Conservation (phyloP, 2,888 invertebrate genomes). For the Agriopis leucophaearia region DNA sequence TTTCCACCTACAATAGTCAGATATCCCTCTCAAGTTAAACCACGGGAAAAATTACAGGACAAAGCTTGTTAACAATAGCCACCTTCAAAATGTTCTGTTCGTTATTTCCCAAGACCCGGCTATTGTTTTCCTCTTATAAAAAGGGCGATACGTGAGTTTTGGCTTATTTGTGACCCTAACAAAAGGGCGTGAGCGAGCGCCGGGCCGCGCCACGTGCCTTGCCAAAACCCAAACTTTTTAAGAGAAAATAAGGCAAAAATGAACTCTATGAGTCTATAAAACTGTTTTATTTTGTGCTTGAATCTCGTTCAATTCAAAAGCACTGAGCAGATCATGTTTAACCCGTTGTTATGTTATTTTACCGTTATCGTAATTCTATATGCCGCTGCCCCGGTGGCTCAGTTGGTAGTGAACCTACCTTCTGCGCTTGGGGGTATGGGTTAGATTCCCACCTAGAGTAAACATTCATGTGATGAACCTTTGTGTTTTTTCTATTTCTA, state of each 20-base stretch:
- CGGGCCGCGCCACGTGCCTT: slow-evolving; percentile 72
- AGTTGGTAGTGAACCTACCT: no score
- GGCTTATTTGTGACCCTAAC: slow-evolving; percentile 79
- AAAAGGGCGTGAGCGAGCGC: slow-evolving; percentile 63
- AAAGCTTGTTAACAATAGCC: slow-evolving; percentile 65
- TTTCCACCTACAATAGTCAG: slow-evolving; percentile 1
- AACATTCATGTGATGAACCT: no score
- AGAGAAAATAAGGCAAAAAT: slow-evolving; percentile 32
- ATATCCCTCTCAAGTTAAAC: slow-evolving; percentile 8
- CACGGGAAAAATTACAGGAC: slow-evolving; percentile 61
- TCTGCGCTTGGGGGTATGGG: no score
- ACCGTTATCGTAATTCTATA: background rate
- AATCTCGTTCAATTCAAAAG: background rate
- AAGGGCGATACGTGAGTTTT: slow-evolving; percentile 74
- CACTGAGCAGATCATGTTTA: background rate
- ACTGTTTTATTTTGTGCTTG: background rate
- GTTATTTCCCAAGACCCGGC: slow-evolving; percentile 69
- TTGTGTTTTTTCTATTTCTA: no score
- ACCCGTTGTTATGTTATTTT: background rate
- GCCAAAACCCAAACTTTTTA: slow-evolving; percentile 50
- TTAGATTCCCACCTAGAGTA: no score
- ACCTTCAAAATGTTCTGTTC: slow-evolving; percentile 52
- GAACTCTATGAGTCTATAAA: slow-evolving; percentile 27
- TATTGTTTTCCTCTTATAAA: slow-evolving; percentile 67
- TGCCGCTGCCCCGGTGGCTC: no score